Conservation (phyloP, 2,888 invertebrate species). For the Entomobrya multifasciata region DNA sequence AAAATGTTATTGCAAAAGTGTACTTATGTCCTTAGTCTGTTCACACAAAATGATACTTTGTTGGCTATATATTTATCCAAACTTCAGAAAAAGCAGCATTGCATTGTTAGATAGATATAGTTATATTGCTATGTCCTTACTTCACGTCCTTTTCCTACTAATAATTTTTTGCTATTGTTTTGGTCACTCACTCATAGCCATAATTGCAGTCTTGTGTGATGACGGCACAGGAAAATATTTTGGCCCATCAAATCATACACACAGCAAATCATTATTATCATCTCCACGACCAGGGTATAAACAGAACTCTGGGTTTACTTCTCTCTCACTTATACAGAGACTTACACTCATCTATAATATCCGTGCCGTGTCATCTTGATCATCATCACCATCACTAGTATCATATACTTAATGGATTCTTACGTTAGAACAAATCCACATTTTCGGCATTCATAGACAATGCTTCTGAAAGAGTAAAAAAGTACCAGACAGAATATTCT, state of each 20-base stretch:
- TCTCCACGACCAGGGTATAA: not conserved
- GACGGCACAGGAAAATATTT: slow-evolving; percentile 38
- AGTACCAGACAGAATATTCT: not conserved
- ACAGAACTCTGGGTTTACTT: not conserved
- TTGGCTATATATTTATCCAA: too few species aligned
- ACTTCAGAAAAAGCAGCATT: too few species aligned
- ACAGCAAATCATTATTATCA: slow-evolving; percentile 25
- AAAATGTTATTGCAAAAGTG: slow-evolving; percentile 29
- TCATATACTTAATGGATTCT: not conserved
- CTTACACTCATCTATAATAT: slow-evolving; percentile 29
- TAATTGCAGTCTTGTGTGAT: not conserved
- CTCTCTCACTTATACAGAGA: not conserved
- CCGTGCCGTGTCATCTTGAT: slow-evolving; percentile 32
- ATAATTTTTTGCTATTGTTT: too few species aligned
- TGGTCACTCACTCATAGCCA: too few species aligned
- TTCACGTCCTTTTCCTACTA: too few species aligned
- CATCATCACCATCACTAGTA: not conserved
- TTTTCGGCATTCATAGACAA: not conserved
- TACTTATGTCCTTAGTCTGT: not conserved
- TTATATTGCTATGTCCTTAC: too few species aligned
- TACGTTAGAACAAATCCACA: slow-evolving; percentile 8
- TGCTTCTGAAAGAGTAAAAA: not conserved
- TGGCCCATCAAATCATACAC: slow-evolving; percentile 10
- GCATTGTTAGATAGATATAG: too few species aligned
- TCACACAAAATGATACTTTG: not conserved